Base-by-base conservation (phyloP, 37 sponge, comb jelly and placozoan species). In the Cliona cf. orientalis region DNA sequence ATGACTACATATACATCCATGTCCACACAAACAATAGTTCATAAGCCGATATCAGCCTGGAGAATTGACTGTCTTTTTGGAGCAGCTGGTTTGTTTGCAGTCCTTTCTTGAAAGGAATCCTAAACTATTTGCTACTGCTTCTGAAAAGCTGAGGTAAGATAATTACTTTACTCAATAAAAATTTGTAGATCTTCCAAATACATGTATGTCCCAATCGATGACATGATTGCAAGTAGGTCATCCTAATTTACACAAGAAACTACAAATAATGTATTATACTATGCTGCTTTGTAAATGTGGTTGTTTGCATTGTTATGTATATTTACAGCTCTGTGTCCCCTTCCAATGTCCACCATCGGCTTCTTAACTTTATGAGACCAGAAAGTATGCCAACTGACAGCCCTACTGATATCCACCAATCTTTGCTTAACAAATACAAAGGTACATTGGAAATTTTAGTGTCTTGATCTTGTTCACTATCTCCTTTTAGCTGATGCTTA, bases 41-140 rank as follows among this genome's bases (percentile, higher is more conserved):
- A 33, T 31, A 7, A 93, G 93, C 46, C 46, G 56, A 7, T 66
- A 79, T 37, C 33, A 46, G 9, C 37, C 42, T 25, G 91, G 90
- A 7, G 89, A 92, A 25, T 39, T 96, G 43, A 62, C 79, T 0
- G 76, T 84, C 38, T 86, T 90, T 34, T 53, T 76, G n/a, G 93
- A 94, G 87, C 89, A 92, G 31, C 42, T 97, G 40, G 6, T 62
- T 25, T 76, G 67, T 11, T 75, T 97, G 43, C 92, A 83, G 72
- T 46, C 73, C 0, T 97, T 97, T 78, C 72, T 97, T 39, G 95
- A 97, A 33, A 66, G 42, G 17, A 92, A 97, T 58, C 71, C 86
- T n/a, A 88, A 90, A 25, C 82, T 92, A 14, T 80, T 82, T 17
- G 23, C 80, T 0, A 26, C 84, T 21, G 7, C 73, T 3, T 37